phyloP scores from a whole-genome alignment of 1,140 invertebrate species.

The Drosophila melanogaster region Release_6_plus_ISO1_MT NT_033777.3:11657001-11657500 shows the following conservation, averaged over 20 bases:
- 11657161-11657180: constrained; percentile 36
- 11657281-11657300: constrained; percentile 9
- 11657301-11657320: constrained; percentile 17
- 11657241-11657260: not conserved
- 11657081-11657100: constrained; percentile 53
- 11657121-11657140: constrained; percentile 65
- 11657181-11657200: too few relatives aligned
- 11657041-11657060: constrained; percentile 44
- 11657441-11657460: constrained; percentile 42
- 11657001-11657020: constrained; percentile 9
- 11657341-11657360: constrained; percentile 8
- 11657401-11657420: constrained; percentile 14
- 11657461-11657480: constrained; percentile 43
- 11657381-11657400: constrained; percentile 21
- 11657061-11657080: constrained; percentile 73
- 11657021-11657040: constrained; percentile 30
- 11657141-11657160: constrained; percentile 43
- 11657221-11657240: not conserved
- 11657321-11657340: constrained; percentile 15
- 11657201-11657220: not conserved
- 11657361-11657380: constrained; percentile 27
- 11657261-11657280: not conserved
- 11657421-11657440: constrained; percentile 30
- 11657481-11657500: constrained; percentile 18
- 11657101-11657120: constrained; percentile 27